Conservation (phyloP, 1,140 invertebrate genomes). For the Macrotrachela quadricornifera region DNA sequence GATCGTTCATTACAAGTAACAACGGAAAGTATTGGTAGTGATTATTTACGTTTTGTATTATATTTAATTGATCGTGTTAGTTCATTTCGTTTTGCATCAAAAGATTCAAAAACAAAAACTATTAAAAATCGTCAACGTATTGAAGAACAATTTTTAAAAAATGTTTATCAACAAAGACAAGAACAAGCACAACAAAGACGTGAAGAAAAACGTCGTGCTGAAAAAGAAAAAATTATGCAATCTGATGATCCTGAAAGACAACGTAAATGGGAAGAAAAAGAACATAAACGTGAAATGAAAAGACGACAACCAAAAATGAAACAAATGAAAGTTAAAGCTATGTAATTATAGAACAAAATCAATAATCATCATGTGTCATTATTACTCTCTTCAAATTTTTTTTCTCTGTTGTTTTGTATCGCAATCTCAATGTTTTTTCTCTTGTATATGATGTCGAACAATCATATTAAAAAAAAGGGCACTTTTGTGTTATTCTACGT, state of each 20-base stretch:
- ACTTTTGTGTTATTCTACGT: no score
- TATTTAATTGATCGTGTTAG: conserved; percentile 75
- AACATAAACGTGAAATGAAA: conserved; percentile 73
- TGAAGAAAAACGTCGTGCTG: conserved; percentile 62
- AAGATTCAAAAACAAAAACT: conserved; percentile 70
- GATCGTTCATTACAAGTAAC: no score
- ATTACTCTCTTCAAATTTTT: no score
- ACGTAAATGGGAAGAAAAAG: conserved; percentile 72
- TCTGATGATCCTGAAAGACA: conserved; percentile 94
- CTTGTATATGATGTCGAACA: no score
- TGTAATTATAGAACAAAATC: neutral
- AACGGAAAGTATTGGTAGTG: no score
- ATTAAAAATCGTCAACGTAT: conserved; percentile 75
- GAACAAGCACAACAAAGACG: conserved; percentile 59
- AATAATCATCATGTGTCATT: no score
- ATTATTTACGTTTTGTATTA: conserved; percentile 46
- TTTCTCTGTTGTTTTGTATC: no score
- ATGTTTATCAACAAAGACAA: conserved; percentile 67
- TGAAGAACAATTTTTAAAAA: conserved; percentile 73
- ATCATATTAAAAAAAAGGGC: no score
- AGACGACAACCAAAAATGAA: conserved; percentile 89
- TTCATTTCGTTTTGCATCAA: conserved; percentile 56
- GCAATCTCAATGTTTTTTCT: no score
- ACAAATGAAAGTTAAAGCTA: conserved; percentile 71
- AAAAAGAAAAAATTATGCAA: conserved; percentile 53